phyloP scores from a whole-genome alignment of 2,113 vertebrate species.

The Sclerurus mexicanus region DNA sequence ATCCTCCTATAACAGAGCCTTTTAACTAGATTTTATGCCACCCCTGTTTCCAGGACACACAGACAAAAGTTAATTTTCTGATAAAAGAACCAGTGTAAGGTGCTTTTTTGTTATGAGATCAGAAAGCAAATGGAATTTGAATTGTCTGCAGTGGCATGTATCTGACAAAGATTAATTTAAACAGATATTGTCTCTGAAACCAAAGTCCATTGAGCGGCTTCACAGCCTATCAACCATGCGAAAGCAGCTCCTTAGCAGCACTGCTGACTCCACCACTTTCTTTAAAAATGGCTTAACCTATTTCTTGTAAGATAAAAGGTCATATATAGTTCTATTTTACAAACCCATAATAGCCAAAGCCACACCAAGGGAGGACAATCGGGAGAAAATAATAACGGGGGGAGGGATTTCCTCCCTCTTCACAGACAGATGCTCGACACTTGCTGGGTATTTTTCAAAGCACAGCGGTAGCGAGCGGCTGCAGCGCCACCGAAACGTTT shows the following conservation, averaged over 20 bases:
- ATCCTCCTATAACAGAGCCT: constrained; percentile 61
- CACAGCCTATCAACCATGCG: constrained; percentile 65
- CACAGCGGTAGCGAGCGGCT: neutral
- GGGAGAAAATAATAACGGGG: constrained; percentile 48
- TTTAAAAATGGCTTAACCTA: constrained; percentile 68
- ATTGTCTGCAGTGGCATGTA: constrained; percentile 65
- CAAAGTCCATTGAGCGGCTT: constrained; percentile 69
- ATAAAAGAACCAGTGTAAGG: constrained; percentile 62
- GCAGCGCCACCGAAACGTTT: neutral
- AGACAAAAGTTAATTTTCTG: constrained; percentile 70
- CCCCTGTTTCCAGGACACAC: constrained; percentile 57
- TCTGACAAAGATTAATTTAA: constrained; percentile 75
- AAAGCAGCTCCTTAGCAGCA: constrained; percentile 65
- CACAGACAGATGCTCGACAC: constrained; percentile 40
- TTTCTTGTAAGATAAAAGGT: constrained; percentile 68
- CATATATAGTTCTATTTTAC: constrained; percentile 68
- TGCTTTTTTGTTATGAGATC: constrained; percentile 69
- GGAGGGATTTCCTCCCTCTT: constrained; percentile 31
- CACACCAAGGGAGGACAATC: constrained; percentile 45
- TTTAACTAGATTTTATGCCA: constrained; percentile 66
- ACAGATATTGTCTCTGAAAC: constrained; percentile 69
- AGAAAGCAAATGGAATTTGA: constrained; percentile 70
- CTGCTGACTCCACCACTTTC: constrained; percentile 66
- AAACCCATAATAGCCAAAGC: constrained; percentile 58
- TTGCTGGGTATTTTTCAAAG: constrained; percentile 50